Conservation (phyloP, 2,797 vertebrate genomes). For the Chanos chanos region DNA sequence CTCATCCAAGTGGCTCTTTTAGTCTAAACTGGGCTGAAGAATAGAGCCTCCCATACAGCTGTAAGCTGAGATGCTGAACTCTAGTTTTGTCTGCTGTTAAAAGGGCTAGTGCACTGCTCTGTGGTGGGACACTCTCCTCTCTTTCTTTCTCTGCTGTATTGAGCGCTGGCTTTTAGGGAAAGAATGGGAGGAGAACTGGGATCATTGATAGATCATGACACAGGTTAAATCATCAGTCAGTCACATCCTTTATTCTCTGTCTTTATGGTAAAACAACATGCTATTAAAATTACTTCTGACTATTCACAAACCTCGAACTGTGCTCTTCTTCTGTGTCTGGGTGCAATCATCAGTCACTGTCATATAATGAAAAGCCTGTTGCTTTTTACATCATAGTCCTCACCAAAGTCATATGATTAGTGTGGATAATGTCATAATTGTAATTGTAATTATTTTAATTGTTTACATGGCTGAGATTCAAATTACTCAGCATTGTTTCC, state of each 20-base stretch:
- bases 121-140: too few relatives aligned
- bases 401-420: too few relatives aligned
- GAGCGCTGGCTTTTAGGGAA: conserved; percentile 3
- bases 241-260: conserved; percentile 59
- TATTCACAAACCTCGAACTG: conserved; percentile 42
- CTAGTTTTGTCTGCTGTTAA: conserved; percentile 11
- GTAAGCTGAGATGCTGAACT: conserved; percentile 28
- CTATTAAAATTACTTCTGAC: conserved; percentile 75
- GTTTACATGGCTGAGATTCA: not conserved
- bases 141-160: too few relatives aligned
- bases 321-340: conserved; percentile 37
- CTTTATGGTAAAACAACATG: conserved; percentile 70
- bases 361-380: too few relatives aligned
- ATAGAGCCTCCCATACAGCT: conserved; percentile 12
- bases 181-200: conserved; percentile 11
- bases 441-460: too few relatives aligned
- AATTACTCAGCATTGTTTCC: not conserved
- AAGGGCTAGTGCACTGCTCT: conserved; percentile 22
- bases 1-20: too few relatives aligned
- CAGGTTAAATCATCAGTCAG: conserved; percentile 38
- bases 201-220: conserved; percentile 38
- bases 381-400: too few relatives aligned
- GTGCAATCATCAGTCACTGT: too few relatives aligned
- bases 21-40: conserved; percentile 14
- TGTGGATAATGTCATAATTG: too few relatives aligned